These are phyloP conservation scores for Cyanocitta stelleri DNA, from an alignment of 2,113 vertebrate species.

Conservation along the genomic window DNA sequence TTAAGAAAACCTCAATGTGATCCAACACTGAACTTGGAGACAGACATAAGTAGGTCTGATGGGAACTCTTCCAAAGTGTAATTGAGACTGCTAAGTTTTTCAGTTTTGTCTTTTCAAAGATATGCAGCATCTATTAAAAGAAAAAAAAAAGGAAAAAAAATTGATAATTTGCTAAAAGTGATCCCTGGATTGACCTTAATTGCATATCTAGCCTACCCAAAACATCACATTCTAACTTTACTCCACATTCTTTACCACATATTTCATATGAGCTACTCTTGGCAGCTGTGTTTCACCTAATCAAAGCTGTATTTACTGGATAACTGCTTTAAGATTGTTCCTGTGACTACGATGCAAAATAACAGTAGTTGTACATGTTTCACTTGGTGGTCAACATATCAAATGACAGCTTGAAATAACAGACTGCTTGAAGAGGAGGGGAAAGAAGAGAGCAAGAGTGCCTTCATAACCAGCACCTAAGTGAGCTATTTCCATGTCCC, in stretches of 20 bases:
- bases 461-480: background rate
- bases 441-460: background rate
- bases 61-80: background rate
- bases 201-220: background rate
- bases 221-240: background rate
- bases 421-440: background rate
- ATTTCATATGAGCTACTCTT: background rate
- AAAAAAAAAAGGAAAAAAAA: background rate
- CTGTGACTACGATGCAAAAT: background rate
- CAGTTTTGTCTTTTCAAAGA: background rate
- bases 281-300: background rate
- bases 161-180: background rate
- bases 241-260: background rate
- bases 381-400: background rate
- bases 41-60: fast-evolving
- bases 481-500: background rate
- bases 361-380: background rate
- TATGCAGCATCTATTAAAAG: background rate
- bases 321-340: background rate
- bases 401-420: background rate
- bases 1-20: background rate
- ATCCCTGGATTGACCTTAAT: background rate
- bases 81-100: background rate
- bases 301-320: background rate
- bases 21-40: background rate